Percentiles rank a stretch among this genome's conserved stretches.
phyloP scores from a whole-genome alignment of 2,113 vertebrate genomes.

The Callipepla squamata region DNA sequence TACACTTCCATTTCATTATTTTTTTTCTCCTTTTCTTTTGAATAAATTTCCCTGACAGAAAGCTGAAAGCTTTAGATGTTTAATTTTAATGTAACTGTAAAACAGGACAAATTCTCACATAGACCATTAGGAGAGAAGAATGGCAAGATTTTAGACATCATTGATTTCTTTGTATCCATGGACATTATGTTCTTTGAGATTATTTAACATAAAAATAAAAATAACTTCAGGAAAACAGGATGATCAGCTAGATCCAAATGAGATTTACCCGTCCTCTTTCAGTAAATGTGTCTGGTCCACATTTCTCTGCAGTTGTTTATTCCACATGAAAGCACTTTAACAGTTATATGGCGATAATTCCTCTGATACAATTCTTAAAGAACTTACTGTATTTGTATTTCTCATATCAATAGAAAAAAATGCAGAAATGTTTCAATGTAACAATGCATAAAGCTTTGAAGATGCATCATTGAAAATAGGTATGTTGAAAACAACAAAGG shows the following conservation, averaged over 20 bases:
- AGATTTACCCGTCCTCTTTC: background rate
- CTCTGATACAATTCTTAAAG: background rate
- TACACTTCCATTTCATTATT: background rate
- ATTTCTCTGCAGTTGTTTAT: background rate
- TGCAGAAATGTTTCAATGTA: background rate
- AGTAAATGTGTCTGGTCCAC: background rate
- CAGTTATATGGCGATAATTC: background rate
- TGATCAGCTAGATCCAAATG: background rate
- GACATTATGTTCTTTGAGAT: background rate
- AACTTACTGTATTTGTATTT: background rate
- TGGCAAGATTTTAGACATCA: background rate
- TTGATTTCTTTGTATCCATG: background rate
- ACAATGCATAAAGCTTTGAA: background rate
- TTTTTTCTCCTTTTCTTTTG: background rate
- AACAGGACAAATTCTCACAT: background rate
- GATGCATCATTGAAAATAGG: background rate
- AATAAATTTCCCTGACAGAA: slow-evolving; percentile 19
- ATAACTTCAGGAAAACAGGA: background rate
- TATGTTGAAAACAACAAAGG: background rate
- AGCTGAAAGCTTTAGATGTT: slow-evolving; percentile 16
- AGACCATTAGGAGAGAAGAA: background rate
- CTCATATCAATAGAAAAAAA: background rate
- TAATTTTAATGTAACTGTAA: slow-evolving; percentile 9
- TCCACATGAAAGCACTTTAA: background rate
- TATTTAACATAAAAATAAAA: background rate